Conservation (phyloP, 2,113 vertebrate genomes). For the Takifugu flavidus region DNA sequence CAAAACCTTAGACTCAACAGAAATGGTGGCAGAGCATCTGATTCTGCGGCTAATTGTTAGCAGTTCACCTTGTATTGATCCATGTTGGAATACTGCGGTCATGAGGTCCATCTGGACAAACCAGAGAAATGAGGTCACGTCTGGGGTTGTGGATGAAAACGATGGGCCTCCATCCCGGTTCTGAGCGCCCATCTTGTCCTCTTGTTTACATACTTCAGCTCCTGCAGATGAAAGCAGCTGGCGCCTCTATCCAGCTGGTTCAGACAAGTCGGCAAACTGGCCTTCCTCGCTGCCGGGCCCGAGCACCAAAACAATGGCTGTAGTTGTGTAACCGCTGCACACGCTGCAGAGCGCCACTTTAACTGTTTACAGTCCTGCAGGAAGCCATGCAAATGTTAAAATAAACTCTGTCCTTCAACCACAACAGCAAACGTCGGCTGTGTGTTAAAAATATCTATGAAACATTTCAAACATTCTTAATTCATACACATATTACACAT, state of each 20-base stretch:
- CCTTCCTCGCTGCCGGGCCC: constrained; percentile 32
- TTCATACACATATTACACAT: too few species aligned
- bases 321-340: constrained; percentile 36
- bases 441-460: too few species aligned
- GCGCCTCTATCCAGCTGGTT: constrained; percentile 50
- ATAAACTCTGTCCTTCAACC: not conserved
- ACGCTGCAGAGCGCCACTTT: not conserved
- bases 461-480: not conserved
- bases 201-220: constrained; percentile 58
- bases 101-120: constrained; percentile 9
- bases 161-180: not conserved
- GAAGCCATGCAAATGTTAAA: not conserved
- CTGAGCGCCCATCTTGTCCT: constrained; percentile 6
- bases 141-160: not conserved
- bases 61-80: not conserved
- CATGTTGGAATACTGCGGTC: not conserved
- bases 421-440: not conserved
- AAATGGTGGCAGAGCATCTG: not conserved
- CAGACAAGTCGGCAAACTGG: constrained; percentile 55
- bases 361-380: not conserved
- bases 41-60: not conserved
- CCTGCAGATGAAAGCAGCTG: constrained; percentile 55
- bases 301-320: constrained; percentile 41
- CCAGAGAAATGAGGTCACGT: constrained; percentile 26
- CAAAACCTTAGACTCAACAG: not conserved